phyloP scores from a whole-genome alignment of 2,113 vertebrate species.

The Gracilinanus agilis region DNA sequence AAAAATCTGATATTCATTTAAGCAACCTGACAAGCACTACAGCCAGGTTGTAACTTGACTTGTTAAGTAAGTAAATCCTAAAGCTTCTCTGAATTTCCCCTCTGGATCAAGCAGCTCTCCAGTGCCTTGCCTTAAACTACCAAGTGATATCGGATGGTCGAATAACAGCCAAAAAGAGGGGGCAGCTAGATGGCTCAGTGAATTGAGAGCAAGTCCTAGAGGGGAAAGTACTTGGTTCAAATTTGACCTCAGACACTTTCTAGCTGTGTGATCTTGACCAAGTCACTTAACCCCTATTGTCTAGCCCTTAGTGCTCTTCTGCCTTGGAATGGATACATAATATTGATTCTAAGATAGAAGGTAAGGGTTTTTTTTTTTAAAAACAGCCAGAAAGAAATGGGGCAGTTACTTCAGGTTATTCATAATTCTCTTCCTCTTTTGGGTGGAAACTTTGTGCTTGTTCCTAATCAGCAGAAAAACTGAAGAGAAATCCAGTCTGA shows the following conservation, averaged over 20 bases:
- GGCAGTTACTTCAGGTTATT: conserved; percentile 19
- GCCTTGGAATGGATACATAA: too few species aligned
- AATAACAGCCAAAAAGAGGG: background rate
- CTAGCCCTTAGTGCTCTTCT: too few species aligned
- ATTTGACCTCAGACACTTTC: too few species aligned
- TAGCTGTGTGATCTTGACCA: too few species aligned
- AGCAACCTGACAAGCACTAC: background rate
- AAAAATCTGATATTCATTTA: background rate
- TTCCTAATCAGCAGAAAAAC: conserved; percentile 22
- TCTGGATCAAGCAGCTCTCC: background rate
- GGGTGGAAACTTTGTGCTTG: conserved; percentile 29
- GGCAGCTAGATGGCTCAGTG: background rate
- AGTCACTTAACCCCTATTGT: too few species aligned
- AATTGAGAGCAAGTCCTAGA: too few species aligned
- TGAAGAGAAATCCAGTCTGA: conserved; percentile 28
- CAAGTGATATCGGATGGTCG: background rate
- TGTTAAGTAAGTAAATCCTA: background rate
- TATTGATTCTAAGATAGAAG: background rate
- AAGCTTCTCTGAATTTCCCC: conserved; percentile 8
- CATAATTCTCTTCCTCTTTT: conserved; percentile 33
- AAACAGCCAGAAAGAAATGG: background rate
- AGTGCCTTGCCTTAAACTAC: background rate
- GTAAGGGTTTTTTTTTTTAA: background rate
- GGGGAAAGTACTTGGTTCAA: too few species aligned
- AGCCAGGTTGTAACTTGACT: background rate